Conservation (phyloP, 2,797 vertebrate species). For the Oreonectes daqikongensis region DNA sequence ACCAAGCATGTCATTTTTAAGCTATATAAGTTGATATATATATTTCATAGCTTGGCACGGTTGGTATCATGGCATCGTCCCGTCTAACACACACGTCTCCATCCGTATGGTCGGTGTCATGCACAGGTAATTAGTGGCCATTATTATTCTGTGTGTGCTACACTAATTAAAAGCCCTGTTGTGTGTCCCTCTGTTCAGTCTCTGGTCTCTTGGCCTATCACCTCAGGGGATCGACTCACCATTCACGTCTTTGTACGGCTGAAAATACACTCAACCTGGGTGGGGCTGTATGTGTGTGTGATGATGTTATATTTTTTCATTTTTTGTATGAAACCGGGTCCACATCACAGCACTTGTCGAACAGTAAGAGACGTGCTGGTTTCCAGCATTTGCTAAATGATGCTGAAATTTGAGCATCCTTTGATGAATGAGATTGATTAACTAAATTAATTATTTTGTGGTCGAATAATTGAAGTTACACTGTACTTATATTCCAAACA, state of each 20-base stretch:
- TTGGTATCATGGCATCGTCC: neutral
- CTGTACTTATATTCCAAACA: no score
- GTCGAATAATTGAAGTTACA: no score
- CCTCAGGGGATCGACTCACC: conserved; percentile 40
- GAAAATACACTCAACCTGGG: conserved; percentile 29
- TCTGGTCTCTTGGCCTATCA: conserved; percentile 68
- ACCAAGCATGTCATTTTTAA: no score
- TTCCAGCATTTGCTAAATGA: no score
- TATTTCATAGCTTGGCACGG: neutral
- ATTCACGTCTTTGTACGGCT: conserved; percentile 48
- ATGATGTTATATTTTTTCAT: neutral
- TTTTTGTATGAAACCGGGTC: neutral
- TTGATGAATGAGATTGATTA: no score
- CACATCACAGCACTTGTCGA: neutral
- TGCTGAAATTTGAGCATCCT: no score
- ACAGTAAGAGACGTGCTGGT: no score
- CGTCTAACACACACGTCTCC: neutral
- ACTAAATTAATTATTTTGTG: no score
- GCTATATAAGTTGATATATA: no score
- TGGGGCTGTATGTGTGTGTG: conserved; percentile 37
- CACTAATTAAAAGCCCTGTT: conserved; percentile 87
- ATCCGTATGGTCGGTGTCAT: conserved; percentile 73
- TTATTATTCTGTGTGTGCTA: conserved; percentile 81
- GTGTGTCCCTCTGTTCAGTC: conserved; percentile 60
- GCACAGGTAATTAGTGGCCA: conserved; percentile 86